These are phyloP conservation scores for Clarias laeviceps DNA, from an alignment of 2,797 vertebrate species.

Conservation along the genomic window DNA sequence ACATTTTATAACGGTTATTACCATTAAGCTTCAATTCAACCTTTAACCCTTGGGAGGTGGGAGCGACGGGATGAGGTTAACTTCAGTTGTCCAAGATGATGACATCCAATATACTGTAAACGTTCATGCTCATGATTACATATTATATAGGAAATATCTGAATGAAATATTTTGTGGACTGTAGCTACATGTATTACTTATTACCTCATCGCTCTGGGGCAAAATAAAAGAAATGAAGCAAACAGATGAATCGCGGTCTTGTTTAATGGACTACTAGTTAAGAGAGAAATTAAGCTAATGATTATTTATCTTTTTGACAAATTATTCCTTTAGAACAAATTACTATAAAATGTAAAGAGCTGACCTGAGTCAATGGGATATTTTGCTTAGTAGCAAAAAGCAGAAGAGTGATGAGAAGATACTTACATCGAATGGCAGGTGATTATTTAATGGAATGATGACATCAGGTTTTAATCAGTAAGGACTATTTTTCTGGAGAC, in stretches of 20 bases:
- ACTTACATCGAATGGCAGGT: neutral
- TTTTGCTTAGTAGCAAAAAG: constrained; percentile 5
- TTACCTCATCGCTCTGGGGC: neutral
- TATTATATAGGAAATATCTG: neutral
- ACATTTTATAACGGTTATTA: neutral
- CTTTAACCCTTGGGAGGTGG: neutral
- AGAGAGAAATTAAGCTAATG: neutral
- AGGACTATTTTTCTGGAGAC: neutral
- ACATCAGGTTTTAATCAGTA: constrained; percentile 1
- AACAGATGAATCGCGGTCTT: neutral
- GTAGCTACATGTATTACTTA: neutral
- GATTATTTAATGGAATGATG: constrained; percentile 10
- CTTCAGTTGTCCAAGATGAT: neutral
- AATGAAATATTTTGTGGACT: neutral
- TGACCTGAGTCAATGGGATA: neutral
- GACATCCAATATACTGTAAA: neutral
- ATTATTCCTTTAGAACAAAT: constrained; percentile 7
- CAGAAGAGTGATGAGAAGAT: constrained; percentile 25
- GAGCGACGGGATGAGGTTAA: too few relatives aligned
- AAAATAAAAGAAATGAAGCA: neutral
- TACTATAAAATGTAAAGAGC: neutral
- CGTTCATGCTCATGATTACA: neutral
- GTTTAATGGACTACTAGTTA: neutral
- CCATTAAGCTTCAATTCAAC: neutral
- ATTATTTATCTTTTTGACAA: neutral